Conservation (phyloP, 2,888 invertebrate genomes). For the Drosophila neonasuta region DNA sequence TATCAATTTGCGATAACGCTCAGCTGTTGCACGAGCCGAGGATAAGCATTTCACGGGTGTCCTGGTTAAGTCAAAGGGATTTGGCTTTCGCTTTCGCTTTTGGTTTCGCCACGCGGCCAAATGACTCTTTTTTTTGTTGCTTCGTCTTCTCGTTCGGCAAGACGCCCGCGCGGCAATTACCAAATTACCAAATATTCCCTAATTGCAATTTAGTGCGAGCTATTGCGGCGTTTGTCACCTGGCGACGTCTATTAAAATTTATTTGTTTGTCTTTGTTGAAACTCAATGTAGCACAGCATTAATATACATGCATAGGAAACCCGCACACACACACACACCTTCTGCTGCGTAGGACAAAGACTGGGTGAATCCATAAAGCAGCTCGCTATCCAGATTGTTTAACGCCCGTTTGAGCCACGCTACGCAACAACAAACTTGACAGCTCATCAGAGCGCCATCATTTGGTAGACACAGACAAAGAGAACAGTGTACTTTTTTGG, state of each 20-base stretch:
- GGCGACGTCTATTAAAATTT: constrained; percentile 71
- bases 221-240: constrained; percentile 67
- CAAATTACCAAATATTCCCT: constrained; percentile 64
- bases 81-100: constrained; percentile 11
- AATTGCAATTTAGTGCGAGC: constrained; percentile 70
- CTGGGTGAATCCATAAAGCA: constrained; percentile 7
- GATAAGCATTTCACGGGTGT: constrained; percentile 1
- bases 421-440: constrained; percentile 3
- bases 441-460: constrained; percentile 19
- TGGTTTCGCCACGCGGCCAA: constrained; percentile 5
- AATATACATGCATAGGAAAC: constrained; percentile 25
- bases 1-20: constrained; percentile 24
- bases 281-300: constrained; percentile 43
- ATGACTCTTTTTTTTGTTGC: constrained; percentile 14
- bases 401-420: neutral
- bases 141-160: neutral
- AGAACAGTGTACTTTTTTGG: neutral
- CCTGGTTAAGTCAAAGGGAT: constrained; percentile 16
- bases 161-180: constrained; percentile 50
- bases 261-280: constrained; percentile 65
- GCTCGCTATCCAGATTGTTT: neutral
- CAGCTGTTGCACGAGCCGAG: neutral
- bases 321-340: constrained; percentile 19
- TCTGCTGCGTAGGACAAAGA: constrained; percentile 5
- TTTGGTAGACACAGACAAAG: constrained; percentile 7